Evolutionary conservation across 2,888 invertebrate species (phyloP).

Genomic region (Andrena minutula): DNA sequence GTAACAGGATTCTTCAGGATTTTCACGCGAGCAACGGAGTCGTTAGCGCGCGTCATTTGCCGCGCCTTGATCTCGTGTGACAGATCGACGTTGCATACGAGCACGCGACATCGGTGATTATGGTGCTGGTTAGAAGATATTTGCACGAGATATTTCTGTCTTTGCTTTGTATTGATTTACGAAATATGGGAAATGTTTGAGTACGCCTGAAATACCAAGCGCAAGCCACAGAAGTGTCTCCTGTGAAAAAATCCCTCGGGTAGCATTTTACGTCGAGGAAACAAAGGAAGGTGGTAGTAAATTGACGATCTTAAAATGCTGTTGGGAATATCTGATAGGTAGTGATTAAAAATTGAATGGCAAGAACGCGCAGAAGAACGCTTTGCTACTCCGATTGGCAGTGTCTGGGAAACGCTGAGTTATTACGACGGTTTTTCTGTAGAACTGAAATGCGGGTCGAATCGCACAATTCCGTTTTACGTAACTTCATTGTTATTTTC

Average conservation of each 20-base stretch:
- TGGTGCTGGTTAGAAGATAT: too few species aligned
- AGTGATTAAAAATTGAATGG: neutral
- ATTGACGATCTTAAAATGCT: neutral
- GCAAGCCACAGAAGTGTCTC: too few species aligned
- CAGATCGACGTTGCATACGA: too few species aligned
- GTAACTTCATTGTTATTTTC: conserved; percentile 38
- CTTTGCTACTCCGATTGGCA: neutral
- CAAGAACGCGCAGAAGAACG: neutral
- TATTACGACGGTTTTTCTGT: conserved; percentile 32
- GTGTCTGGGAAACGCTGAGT: conserved; percentile 11
- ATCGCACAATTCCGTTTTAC: conserved; percentile 36
- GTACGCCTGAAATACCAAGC: too few species aligned
- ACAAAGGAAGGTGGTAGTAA: too few species aligned
- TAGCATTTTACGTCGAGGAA: too few species aligned
- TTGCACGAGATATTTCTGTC: too few species aligned
- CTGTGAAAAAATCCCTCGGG: too few species aligned
- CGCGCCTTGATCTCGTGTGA: too few species aligned
- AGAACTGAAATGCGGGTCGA: conserved; percentile 31
- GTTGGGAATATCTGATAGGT: neutral
- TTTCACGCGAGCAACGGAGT: neutral
- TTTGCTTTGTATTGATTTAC: too few species aligned
- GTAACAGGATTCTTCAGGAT: conserved; percentile 4
- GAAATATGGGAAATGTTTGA: too few species aligned
- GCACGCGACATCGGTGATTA: too few species aligned
- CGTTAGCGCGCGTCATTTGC: neutral